Evolutionary conservation across 2,797 vertebrate species (phyloP), one percentile per base, ranked within the genome.

Genomic region (Tachyglossus aculeatus): DNA sequence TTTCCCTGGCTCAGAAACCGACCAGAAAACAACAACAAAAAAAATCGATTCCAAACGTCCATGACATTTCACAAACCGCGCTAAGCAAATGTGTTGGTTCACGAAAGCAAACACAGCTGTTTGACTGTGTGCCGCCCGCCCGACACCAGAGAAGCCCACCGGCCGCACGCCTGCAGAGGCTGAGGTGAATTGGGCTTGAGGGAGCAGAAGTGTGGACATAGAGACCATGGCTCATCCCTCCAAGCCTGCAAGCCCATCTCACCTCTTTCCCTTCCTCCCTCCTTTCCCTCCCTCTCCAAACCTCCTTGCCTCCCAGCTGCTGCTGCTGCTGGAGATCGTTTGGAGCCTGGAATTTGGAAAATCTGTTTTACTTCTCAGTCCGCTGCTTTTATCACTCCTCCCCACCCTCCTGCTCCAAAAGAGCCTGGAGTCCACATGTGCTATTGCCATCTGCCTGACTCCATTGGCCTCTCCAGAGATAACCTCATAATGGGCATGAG

Each of bases 391-490:
- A 65, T 81, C 68, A 68, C 67, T 72, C 68, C 0, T 31, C 45
- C 68, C 86, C 15, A 52, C 62, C 54, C 75, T 68, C 67, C 45
- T 31, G 12, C 82, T 80, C 83, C 5, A 54, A 43, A 82, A 77
- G 82, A 83, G 77, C 77, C 71, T 77, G 82, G 61, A 60, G 90
- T 86, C 83, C 0, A 67, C 85, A 89, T 88, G 84, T 89, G 84
- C 80, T 77, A 69, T 59, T 1, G 41, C 74, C 91, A 90, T 91
- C 91, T 93, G 91, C 87, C 91, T 89, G n/a, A 89, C 63, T 71
- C 78, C 82, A 89, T 91, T 47, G 68, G 75, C 56, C 82, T 2
- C 11, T 73, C 58, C 0, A 55, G 84, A 0, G 64, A 81, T 72
- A 78, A 53, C 82, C 88, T 78, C 81, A 72, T 39, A 79, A 81